phyloP scores from a whole-genome alignment of 92 coral and sea anemone species.

The Phenganax subtilis region DNA sequence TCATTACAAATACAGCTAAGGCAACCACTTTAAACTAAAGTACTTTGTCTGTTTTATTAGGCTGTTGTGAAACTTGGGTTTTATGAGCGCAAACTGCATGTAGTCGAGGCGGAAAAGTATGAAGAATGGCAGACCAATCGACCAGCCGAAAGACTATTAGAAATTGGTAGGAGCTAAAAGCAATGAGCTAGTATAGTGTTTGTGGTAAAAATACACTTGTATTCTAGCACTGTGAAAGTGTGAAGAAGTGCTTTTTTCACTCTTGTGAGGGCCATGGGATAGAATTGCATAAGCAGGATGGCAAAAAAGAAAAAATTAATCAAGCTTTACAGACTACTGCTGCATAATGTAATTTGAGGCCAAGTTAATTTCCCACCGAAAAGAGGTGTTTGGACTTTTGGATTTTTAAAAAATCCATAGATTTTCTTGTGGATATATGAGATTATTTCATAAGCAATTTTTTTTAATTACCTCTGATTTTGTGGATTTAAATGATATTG shows the following conservation, averaged over 20 bases:
- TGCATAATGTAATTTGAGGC: no score
- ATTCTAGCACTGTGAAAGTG: neutral
- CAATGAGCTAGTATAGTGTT: neutral
- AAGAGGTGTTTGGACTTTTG: no score
- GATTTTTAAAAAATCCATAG: no score
- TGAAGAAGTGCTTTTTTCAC: neutral
- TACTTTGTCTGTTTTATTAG: constrained; percentile 37
- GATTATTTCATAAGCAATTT: no score
- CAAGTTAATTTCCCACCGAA: no score
- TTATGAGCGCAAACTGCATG: constrained; percentile 90
- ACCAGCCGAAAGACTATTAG: constrained; percentile 82
- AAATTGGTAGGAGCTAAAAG: constrained; percentile 58
- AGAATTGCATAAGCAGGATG: no score
- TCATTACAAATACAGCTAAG: neutral
- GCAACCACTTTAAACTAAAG: constrained; percentile 13
- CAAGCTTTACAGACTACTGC: no score
- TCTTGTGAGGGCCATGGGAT: no score
- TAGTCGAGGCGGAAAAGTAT: constrained; percentile 78
- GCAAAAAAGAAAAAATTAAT: no score
- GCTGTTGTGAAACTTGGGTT: constrained; percentile 74
- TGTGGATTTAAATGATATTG: no score
- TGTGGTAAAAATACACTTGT: neutral
- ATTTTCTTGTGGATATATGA: no score
- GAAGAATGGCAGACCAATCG: constrained; percentile 89
- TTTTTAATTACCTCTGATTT: no score